Evolutionary conservation across 2,888 invertebrate genomes (phyloP).

Genomic region (Drosophila demipolita): DNA sequence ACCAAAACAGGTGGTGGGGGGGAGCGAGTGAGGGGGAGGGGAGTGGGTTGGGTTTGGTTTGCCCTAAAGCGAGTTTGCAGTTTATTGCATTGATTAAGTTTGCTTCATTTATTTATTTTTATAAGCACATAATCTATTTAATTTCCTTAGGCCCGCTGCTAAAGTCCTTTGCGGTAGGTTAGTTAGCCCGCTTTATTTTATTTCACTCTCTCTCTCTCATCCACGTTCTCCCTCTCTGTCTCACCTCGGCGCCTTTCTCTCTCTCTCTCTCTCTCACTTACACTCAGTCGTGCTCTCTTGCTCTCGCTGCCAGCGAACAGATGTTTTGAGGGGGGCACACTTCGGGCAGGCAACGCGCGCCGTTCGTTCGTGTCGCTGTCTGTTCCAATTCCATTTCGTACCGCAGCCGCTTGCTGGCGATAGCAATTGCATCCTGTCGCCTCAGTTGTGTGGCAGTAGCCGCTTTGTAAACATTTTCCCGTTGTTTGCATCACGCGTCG

Average conservation of each 20-base stretch:
- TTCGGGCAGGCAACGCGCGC: conserved; percentile 37
- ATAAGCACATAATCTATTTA: conserved; percentile 47
- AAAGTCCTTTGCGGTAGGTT: conserved; percentile 71
- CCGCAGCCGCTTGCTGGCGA: conserved; percentile 48
- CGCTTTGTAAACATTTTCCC: conserved; percentile 78
- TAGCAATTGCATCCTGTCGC: conserved; percentile 70
- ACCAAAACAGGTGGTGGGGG: neutral
- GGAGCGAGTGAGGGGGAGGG: too few relatives aligned
- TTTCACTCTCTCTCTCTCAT: conserved; percentile 16
- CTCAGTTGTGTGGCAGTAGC: conserved; percentile 79
- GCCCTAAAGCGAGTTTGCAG: conserved; percentile 4
- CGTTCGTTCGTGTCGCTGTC: conserved; percentile 37
- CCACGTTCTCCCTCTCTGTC: neutral
- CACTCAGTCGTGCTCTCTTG: conserved; percentile 7
- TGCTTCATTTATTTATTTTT: conserved; percentile 37
- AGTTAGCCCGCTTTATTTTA: conserved; percentile 53
- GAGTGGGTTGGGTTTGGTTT: neutral
- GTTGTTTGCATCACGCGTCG: conserved; percentile 72
- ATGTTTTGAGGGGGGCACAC: conserved; percentile 44
- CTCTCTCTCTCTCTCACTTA: conserved; percentile 1
- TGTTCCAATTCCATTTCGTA: conserved; percentile 68
- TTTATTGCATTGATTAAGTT: conserved; percentile 37
- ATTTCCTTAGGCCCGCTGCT: conserved; percentile 44
- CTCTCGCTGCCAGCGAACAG: conserved; percentile 32
- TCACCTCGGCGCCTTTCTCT: neutral